phyloP scores from a whole-genome alignment of 2,888 invertebrate genomes.

The Drosophila mercatorum region DNA sequence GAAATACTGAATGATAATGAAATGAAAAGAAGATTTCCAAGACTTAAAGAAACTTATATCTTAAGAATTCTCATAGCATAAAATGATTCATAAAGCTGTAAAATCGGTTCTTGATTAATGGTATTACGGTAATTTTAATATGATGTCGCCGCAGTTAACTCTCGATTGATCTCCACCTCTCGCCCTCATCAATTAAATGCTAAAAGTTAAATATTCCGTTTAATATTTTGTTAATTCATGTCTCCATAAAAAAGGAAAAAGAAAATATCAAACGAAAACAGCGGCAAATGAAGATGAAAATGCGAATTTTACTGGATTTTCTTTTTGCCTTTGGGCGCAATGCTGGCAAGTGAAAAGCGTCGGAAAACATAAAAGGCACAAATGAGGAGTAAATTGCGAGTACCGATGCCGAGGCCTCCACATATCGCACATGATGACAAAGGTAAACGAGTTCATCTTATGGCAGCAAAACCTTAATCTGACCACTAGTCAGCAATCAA shows the following conservation, averaged over 20 bases:
- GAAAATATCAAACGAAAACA: conserved; percentile 27
- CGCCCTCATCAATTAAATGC: conserved; percentile 22
- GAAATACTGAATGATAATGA: not conserved
- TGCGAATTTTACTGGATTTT: conserved; percentile 54
- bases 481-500: conserved; percentile 13
- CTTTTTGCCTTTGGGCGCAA: conserved; percentile 31
- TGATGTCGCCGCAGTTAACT: not conserved
- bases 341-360: conserved; percentile 66
- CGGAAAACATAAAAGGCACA: conserved; percentile 68
- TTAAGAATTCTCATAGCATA: not conserved
- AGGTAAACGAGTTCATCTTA: conserved; percentile 32
- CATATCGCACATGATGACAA: conserved; percentile 23
- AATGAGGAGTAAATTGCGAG: conserved; percentile 58
- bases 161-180: not conserved
- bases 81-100: conserved; percentile 1
- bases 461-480: conserved; percentile 7
- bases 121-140: conserved; percentile 41
- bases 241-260: conserved; percentile 13
- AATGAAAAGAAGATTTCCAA: too few relatives aligned
- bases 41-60: not conserved
- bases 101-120: conserved; percentile 12
- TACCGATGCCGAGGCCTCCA: conserved; percentile 10
- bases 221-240: conserved; percentile 64
- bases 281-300: conserved; percentile 65
- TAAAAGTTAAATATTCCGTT: conserved; percentile 55